Evolutionary conservation across 1,140 invertebrate species (phyloP).

Genomic region (Rhyzopertha dominica): DNA sequence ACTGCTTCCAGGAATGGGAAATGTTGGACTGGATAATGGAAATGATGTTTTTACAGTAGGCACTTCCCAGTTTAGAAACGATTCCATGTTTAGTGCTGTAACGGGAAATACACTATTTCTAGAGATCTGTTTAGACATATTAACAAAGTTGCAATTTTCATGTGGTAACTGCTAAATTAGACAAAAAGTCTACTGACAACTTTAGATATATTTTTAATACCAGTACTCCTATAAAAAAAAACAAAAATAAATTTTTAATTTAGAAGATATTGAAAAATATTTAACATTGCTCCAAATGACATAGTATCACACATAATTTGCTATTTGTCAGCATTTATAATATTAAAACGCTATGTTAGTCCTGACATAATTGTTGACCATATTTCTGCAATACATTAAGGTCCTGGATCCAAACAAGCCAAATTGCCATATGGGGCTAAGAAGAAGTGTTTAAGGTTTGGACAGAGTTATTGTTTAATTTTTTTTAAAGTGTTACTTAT

Average conservation of each 20-base stretch:
- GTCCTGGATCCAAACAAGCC: no score
- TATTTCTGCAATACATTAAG: no score
- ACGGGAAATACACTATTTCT: conserved; percentile 1
- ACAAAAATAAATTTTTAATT: not conserved
- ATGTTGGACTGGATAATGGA: conserved; percentile 25
- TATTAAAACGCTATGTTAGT: no score
- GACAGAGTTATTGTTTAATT: no score
- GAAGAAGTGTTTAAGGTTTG: no score
- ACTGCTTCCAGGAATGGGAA: conserved; percentile 24
- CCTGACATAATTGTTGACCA: no score
- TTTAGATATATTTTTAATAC: not conserved
- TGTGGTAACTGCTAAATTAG: not conserved
- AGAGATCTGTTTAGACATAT: not conserved
- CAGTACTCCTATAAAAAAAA: not conserved
- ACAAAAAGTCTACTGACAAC: not conserved
- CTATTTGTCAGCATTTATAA: no score
- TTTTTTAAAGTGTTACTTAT: no score
- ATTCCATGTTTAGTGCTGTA: conserved; percentile 36
- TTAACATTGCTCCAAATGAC: no score
- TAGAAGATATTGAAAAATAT: not conserved
- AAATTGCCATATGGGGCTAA: no score
- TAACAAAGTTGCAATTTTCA: not conserved
- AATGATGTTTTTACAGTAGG: conserved; percentile 24
- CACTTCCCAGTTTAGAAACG: conserved; percentile 36
- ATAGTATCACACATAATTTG: no score